Evolutionary conservation across 2,113 vertebrate genomes (phyloP), one percentile per base, ranked within the genome.

Genomic region (Mohoua ochrocephala): DNA sequence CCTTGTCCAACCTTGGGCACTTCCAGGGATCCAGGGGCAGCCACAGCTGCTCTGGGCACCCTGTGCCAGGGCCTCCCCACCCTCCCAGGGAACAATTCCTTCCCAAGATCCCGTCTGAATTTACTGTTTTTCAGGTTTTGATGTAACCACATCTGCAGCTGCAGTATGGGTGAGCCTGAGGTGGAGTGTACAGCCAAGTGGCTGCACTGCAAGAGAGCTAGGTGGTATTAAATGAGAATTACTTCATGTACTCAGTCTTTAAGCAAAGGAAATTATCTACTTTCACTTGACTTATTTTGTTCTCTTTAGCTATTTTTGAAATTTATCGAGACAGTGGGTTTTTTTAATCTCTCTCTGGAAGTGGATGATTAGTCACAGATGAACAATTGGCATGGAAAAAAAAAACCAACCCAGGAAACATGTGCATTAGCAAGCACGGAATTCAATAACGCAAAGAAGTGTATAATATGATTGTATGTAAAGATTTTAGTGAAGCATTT

Each of bases 401-500:
- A 21, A 37, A 44, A 37, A 37, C 39, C 39, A 24, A 6, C 2
- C 3, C 39, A 63, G 47, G 42, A 93, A 84, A 56, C 10, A 16
- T 22, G 39, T 52, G 57, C 23, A n/a, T 76, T 68, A 69, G 12
- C 33, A 88, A 78, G 70, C 24, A 17, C 4, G 24, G 63, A 77
- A 31, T 67, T 50, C 50, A 67, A 9, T 80, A 94, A 61, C 3
- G 4, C 33, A 74, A 80, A 91, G 60, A 71, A 86, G 12, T 67
- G 18, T 44, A 20, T 76, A 47, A 69, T 74, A 42, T 61, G 22
- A 65, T 69, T 39, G 37, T 67, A 45, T 44, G 41, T 69, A 80
- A 92, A 91, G 71, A 49, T 52, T 93, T 84, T 81, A 94, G 47
- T 60, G 64, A 92, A 78, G 60, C 56, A 50, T 86, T 88, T 95